These are phyloP conservation scores for Staurois parvus DNA, from an alignment of 2,797 vertebrate species.

Conservation along the genomic window DNA sequence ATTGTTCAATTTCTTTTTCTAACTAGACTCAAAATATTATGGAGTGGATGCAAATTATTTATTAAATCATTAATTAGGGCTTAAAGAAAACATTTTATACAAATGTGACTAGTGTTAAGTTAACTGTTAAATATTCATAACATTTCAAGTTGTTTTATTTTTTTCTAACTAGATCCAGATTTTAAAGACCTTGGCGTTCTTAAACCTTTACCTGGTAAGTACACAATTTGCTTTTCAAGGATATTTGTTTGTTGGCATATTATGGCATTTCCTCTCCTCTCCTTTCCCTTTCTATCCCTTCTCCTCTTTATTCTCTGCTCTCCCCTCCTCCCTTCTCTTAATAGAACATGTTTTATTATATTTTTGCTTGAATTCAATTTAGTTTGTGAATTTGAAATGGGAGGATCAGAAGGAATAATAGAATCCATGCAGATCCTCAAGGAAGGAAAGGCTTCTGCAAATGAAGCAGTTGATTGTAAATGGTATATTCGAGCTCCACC, in stretches of 20 bases:
- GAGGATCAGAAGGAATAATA: constrained; percentile 96
- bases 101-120: too few relatives aligned
- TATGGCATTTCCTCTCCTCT: background rate
- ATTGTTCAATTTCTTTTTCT: constrained; percentile 72
- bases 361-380: constrained; percentile 63
- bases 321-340: too few relatives aligned
- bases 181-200: constrained; percentile 96
- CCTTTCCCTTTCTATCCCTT: background rate
- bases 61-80: too few relatives aligned
- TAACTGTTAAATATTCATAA: background rate
- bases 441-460: constrained; percentile 91
- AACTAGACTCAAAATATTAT: constrained; percentile 82
- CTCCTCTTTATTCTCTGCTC: background rate
- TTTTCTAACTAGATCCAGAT: constrained; percentile 92
- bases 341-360: background rate
- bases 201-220: constrained; percentile 97
- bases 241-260: background rate
- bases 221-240: background rate
- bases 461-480: constrained; percentile 97
- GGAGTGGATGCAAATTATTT: too few relatives aligned
- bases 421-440: constrained; percentile 95
- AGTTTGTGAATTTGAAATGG: constrained; percentile 98
- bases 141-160: constrained; percentile 67
- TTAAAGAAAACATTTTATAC: too few relatives aligned
- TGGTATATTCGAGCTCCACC: constrained; percentile 98